Conservation (phyloP, 2,888 invertebrate genomes). For the Tipula lateralis region DNA sequence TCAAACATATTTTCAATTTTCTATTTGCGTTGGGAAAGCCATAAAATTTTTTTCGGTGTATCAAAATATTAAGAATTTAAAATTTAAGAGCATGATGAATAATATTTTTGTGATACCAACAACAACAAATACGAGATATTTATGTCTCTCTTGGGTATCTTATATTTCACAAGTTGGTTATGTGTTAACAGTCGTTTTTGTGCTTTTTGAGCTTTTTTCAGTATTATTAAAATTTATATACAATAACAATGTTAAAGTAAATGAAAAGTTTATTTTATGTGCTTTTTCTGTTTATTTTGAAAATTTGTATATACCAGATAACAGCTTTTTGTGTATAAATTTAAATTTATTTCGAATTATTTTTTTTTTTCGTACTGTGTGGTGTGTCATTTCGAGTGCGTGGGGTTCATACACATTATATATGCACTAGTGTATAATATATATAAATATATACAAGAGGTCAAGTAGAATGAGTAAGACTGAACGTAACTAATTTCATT, state of each 20-base stretch:
- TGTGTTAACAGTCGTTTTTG: slow-evolving; percentile 24
- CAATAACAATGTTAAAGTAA: neutral
- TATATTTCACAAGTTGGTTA: slow-evolving; percentile 19
- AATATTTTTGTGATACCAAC: neutral
- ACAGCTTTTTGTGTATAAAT: neutral
- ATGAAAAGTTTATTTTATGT: neutral
- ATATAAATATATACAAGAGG: neutral
- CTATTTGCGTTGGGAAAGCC: neutral
- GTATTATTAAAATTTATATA: slow-evolving; percentile 19
- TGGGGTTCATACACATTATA: neutral
- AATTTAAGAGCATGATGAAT: neutral
- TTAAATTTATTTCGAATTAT: neutral
- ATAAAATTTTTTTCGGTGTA: neutral
- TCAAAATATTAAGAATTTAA: neutral
- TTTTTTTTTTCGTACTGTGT: neutral
- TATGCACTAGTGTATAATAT: neutral
- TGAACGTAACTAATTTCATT: neutral
- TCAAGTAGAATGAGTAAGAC: neutral
- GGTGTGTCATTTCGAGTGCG: neutral
- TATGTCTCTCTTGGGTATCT: slow-evolving; percentile 19
- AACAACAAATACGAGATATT: neutral
- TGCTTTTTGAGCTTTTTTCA: neutral
- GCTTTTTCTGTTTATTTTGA: neutral
- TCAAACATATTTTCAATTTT: neutral
- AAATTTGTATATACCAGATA: neutral